Base-by-base conservation (phyloP, 2,113 vertebrate genomes). In the Colius striatus region DNA sequence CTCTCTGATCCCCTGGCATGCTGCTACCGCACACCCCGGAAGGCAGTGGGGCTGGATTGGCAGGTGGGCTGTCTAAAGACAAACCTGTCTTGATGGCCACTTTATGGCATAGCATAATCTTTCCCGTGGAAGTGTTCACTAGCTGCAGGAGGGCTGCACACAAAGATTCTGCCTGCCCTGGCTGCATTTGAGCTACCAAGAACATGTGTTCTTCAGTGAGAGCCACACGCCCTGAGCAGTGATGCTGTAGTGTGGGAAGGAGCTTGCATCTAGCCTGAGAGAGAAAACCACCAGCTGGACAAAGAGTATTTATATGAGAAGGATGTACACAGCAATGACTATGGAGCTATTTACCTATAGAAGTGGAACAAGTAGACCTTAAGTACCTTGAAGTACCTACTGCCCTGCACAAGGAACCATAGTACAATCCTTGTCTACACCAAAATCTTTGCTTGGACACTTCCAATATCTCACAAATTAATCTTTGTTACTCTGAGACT, bases 11-110 rank as follows among this genome's bases (percentile, higher is more conserved):
- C 25, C 43, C 7, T 0, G 2, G 70, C 71, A 27, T 29, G 18
- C 4, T 0, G 3, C 22, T 61, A 34, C 67, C 2, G 6, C 62
- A 50, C 10, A 0, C 10, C 53, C 19, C 5, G 3, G 8, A 11
- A 14, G n/a, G 47, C 38, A 14, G 30, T 75, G 8, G 15, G 22
- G 53, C n/a, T 79, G 34, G 29, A 2, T 22, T 80, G 85, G 43
- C 22, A 34, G 41, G 11, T 20, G 41, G 11, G 17, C 4, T 18
- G 2, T 26, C 26, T 38, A 10, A 84, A 83, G 55, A 19, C 27
- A 70, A 70, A 25, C 7, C 10, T 80, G 47, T 6, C 27, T 41
- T 18, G 80, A 36, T 62, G 80, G 63, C 25, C n/a, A 13, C 58
- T 23, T 36, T 62, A 17, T 30, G 45, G 80, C 7, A 12, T 1